Conservation (phyloP, 2,113 vertebrate genomes). For the Pachyramphus minor region DNA sequence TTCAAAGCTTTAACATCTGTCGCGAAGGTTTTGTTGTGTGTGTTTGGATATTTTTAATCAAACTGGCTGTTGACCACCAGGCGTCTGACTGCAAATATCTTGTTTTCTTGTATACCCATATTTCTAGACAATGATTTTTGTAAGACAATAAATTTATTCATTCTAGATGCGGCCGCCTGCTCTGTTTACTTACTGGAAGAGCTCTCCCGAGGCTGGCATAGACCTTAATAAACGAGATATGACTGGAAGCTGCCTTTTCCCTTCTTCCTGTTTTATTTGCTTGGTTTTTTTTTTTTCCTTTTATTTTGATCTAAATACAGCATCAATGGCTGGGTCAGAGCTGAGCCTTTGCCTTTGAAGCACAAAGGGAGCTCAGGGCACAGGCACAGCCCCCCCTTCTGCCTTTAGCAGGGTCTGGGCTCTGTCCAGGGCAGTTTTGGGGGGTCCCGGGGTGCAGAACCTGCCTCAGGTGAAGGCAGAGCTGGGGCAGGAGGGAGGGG, state of each 20-base stretch:
- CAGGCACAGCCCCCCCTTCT: not conserved
- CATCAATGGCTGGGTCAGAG: rapidly evolving
- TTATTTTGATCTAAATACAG: not conserved
- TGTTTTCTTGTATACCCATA: slow-evolving; percentile 91
- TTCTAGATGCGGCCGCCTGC: slow-evolving; percentile 81
- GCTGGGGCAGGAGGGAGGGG: not conserved
- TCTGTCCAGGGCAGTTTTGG: not conserved
- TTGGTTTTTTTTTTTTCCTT: not conserved
- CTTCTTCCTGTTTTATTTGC: slow-evolving; percentile 43
- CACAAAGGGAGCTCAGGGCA: not conserved
- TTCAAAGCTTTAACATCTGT: slow-evolving; percentile 92
- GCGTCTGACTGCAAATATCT: slow-evolving; percentile 84
- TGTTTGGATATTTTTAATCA: slow-evolving; percentile 76
- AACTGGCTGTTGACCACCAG: slow-evolving; percentile 90
- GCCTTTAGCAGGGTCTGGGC: too few relatives aligned
- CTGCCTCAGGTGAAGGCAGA: not conserved
- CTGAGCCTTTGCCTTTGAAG: not conserved
- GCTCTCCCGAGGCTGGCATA: slow-evolving; percentile 62
- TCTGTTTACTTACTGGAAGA: slow-evolving; percentile 72
- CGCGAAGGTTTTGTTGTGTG: slow-evolving; percentile 76
- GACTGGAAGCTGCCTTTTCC: slow-evolving; percentile 63
- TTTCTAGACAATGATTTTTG: slow-evolving; percentile 96
- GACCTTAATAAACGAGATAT: slow-evolving; percentile 71
- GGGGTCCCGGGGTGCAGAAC: not conserved
- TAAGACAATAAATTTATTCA: slow-evolving; percentile 99